A percentile compares a stretch with the other conserved stretches of the same genome.
These are phyloP conservation scores for Aphaenogaster floridana DNA, from an alignment of 1,140 invertebrate genomes.

Conservation along the genomic window DNA sequence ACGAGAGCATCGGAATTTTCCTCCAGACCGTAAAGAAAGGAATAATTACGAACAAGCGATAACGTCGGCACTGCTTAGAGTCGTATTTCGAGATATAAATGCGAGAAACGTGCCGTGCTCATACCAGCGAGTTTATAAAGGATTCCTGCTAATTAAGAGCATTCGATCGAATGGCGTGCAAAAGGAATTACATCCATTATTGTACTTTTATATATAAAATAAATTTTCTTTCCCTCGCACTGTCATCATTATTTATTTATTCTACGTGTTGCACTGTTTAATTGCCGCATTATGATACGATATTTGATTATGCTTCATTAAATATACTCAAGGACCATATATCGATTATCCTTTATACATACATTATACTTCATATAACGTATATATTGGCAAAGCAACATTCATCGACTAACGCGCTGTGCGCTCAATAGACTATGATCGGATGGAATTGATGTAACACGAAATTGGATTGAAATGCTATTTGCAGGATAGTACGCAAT, in stretches of 20 bases:
- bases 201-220: background rate
- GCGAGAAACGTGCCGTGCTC: constrained; percentile 18
- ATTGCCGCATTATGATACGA: background rate
- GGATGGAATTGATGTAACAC: constrained; percentile 45
- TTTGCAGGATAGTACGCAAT: constrained; percentile 33
- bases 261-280: constrained; percentile 25
- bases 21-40: constrained; percentile 23
- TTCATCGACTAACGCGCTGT: constrained; percentile 20
- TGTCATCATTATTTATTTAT: constrained; percentile 5
- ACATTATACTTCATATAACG: constrained; percentile 30
- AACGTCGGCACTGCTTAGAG: constrained; percentile 14
- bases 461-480: constrained; percentile 59
- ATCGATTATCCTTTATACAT: constrained; percentile 14
- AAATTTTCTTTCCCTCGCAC: background rate
- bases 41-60: constrained; percentile 65
- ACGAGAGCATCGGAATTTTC: constrained; percentile 57
- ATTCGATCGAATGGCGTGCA: constrained; percentile 12
- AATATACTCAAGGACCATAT: constrained; percentile 3
- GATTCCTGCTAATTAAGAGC: constrained; percentile 48
- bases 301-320: constrained; percentile 28
- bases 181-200: constrained; percentile 8
- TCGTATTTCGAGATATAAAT: constrained; percentile 11
- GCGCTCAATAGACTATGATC: constrained; percentile 46
- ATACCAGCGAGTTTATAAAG: constrained; percentile 26
- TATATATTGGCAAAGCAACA: constrained; percentile 23